Base-by-base conservation (phyloP, 2,113 vertebrate species). In the Thinocorus orbignyianus region DNA sequence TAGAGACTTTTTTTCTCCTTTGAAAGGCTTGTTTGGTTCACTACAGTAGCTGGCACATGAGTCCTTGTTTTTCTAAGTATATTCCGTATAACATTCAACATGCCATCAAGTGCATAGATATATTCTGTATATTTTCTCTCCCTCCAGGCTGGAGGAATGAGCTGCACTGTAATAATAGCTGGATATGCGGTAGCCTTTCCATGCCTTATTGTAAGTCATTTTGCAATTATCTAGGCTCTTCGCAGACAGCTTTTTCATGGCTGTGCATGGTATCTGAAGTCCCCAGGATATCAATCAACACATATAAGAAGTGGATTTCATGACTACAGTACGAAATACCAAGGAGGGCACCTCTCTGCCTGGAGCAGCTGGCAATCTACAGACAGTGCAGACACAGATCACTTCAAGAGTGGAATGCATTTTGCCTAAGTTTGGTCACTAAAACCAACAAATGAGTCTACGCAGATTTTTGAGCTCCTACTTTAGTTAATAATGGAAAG, bases 171-270 rank as follows among this genome's bases (percentile, higher is more conserved):
- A 46, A 65, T 37, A 61, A 78, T 13, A 58, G 26, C 30, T 87
- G 71, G n/a, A n/a, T 79, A 64, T 86, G 35, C 49, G 69, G 72
- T 9, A 76, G 70, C 37, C 35, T 79, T 92, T 83, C 81, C 44
- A 17, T 64, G 51, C 35, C 41, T 74, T 11, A 4, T 37, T 89
- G 46, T 54, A 61, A 91, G 18, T 66, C 0, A 88, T 91, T 90
- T 79, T 88, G 28, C 51, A 92, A 86, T 92, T 93, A 91, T 37
- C 65, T 65, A 51, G 54, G 60, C 69, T 88, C 76, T 91, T 89
- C 5, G 3, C 42, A 78, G 39, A 14, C 19, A 77, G 66, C n/a
- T 92, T 89, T 73, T 73, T 44, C 61, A 81, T 58, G 84, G 64
- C 54, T 80, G 64, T 85, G 80, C 74, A 55, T 90, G 86, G 72